Conservation (phyloP, 2,797 vertebrate genomes). For the Dendrocincla fuliginosa region DNA sequence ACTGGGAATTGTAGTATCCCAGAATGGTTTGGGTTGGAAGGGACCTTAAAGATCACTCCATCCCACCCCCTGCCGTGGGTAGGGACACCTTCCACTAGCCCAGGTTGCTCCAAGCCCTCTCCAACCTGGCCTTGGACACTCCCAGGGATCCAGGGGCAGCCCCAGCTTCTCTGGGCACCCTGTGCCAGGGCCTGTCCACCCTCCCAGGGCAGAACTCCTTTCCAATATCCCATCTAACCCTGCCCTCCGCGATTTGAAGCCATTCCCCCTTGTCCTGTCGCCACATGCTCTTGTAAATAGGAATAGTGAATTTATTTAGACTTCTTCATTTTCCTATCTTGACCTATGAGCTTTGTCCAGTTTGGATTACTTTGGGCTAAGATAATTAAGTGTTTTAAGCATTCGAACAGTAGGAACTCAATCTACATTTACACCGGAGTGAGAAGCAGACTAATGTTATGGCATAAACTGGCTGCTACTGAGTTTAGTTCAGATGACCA, state of each 20-base stretch:
- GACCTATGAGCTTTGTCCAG: neutral
- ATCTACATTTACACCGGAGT: neutral
- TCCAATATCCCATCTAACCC: neutral
- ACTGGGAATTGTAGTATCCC: neutral
- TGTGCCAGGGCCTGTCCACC: neutral
- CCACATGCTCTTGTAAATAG: fast-evolving
- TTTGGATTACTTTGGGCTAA: neutral
- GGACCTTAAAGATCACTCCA: fast-evolving
- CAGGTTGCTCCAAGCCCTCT: neutral
- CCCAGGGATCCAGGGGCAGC: neutral
- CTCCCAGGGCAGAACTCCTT: neutral
- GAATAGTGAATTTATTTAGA: neutral
- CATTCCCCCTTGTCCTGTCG: neutral
- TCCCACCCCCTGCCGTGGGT: neutral
- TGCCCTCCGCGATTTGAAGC: fast-evolving
- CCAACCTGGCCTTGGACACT: neutral
- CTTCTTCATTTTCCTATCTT: neutral
- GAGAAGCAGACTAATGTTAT: neutral
- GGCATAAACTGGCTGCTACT: neutral
- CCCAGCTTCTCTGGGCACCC: neutral
- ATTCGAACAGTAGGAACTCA: neutral
- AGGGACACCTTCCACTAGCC: neutral
- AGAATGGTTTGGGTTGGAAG: neutral
- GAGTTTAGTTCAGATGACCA: neutral
- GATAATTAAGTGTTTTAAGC: neutral